phyloP scores from a whole-genome alignment of 2,888 invertebrate genomes.

The Scelioninae gen. 1 region DNA sequence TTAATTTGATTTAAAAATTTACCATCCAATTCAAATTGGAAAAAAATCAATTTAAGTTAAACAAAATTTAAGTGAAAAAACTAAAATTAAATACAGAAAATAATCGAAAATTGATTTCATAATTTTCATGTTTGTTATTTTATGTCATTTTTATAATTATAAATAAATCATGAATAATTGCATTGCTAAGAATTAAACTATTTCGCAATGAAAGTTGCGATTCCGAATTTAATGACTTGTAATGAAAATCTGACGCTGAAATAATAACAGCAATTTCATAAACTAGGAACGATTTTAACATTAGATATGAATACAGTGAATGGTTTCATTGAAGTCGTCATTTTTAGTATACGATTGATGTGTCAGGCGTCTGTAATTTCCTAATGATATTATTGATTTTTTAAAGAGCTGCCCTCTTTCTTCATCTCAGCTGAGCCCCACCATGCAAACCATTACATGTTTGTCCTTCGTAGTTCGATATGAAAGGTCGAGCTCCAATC shows the following conservation, averaged over 20 bases:
- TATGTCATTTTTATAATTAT: no score
- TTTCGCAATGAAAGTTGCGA: not conserved
- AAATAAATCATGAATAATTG: no score
- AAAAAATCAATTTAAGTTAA: no score
- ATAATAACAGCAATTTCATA: not conserved
- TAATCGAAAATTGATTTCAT: no score
- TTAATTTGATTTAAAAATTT: no score
- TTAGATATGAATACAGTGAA: not conserved
- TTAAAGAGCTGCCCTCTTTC: conserved; percentile 47
- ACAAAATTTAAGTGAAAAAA: no score
- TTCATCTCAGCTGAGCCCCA: conserved; percentile 35
- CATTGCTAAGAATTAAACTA: no score
- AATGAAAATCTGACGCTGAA: not conserved
- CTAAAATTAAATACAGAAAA: no score
- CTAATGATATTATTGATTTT: conserved; percentile 60
- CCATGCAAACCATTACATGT: conserved; percentile 46
- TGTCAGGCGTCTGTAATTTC: conserved; percentile 44
- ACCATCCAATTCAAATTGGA: no score
- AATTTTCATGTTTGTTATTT: no score
- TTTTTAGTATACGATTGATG: conserved; percentile 33
- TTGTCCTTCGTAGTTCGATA: conserved; percentile 45
- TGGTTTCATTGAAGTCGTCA: not conserved
- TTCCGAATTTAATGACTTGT: not conserved
- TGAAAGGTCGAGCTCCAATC: conserved; percentile 42
- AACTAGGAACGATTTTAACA: not conserved